phyloP scores from a whole-genome alignment of 92 coral and sea anemone species.

The Paramuricea clavata region DNA sequence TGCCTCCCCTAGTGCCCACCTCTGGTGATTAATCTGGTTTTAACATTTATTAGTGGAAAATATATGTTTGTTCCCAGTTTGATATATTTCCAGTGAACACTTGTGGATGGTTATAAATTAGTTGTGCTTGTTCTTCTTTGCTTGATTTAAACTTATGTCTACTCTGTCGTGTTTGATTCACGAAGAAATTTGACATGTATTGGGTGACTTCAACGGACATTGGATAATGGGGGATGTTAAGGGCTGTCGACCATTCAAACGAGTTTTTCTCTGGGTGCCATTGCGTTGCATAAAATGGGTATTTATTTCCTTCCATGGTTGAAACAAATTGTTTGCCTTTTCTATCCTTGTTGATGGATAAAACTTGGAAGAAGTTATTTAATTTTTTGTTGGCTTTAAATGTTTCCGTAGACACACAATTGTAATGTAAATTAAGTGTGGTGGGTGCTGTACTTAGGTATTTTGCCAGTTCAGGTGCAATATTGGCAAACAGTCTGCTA shows the following conservation, averaged over 20 bases:
- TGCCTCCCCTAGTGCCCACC: too few relatives aligned
- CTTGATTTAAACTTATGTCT: constrained; percentile 78
- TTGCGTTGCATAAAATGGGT: constrained; percentile 61
- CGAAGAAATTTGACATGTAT: constrained; percentile 56
- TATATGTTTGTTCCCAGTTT: constrained; percentile 77
- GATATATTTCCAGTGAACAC: constrained; percentile 75
- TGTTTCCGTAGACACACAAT: constrained; percentile 69
- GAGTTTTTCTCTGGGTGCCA: constrained; percentile 67
- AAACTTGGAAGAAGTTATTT: constrained; percentile 61
- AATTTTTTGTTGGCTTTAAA: constrained; percentile 59
- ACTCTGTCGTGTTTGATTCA: constrained; percentile 73
- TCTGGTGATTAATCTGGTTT: neutral
- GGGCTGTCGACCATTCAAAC: constrained; percentile 52
- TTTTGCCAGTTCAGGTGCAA: constrained; percentile 59
- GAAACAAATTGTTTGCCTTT: constrained; percentile 78
- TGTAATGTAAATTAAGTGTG: constrained; percentile 76
- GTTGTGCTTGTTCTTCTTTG: constrained; percentile 76
- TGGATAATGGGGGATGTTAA: constrained; percentile 9
- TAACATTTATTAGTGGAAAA: constrained; percentile 43
- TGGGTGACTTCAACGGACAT: constrained; percentile 53
- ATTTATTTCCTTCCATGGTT: constrained; percentile 82
- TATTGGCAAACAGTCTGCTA: constrained; percentile 77
- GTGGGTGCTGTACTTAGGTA: constrained; percentile 66
- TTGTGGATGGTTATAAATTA: constrained; percentile 85
- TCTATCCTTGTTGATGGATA: constrained; percentile 83